Evolutionary conservation across 2,888 invertebrate species (phyloP), one percentile per base, ranked within the genome.

Genomic region (Dioctria rufipes): DNA sequence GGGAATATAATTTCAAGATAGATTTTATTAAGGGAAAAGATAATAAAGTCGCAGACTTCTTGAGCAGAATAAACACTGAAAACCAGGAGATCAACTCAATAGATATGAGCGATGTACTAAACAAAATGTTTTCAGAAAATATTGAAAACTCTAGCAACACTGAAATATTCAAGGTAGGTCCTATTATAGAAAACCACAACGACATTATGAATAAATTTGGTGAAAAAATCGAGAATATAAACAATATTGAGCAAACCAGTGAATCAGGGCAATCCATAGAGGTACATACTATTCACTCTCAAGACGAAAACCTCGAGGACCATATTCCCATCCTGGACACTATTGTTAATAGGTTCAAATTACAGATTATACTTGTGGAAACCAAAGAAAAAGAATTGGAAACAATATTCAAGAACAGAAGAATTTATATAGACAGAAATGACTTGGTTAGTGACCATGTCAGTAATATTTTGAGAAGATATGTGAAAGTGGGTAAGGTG

Each of bases 41-140:
- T 9, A 61, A 77, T 43, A 60, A 42, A 40, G 40, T 77, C 3
- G 77, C 77, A 2, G 61, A 77, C n/a, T 61, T 77, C 46, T 43
- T 77, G 9, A 77, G 60, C 37, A 40, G 77, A 77, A 77, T 77
- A 42, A 77, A 77, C 43, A 43, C n/a, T 39, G 25, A 67, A 43
- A 67, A 8, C 3, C 51, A 49, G 11, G 51, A 49, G 11, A 49
- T 49, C 11, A 49, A 49, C 11, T 25, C 25, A 25, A 25, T 25
- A 25, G 11, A 49, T 49, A 9, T 49, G 51, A 49, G 51, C 51
- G 11, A 49, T 49, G 51, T 6, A 11, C 25, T 25, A 25, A 25
- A 25, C 25, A 25, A 25, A 25, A 49, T 6, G 6, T 49, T 49
- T 49, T 49, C 51, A 49, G 51, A 49, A 49, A 11, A 11, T 49